phyloP scores from a whole-genome alignment of 2,797 vertebrate species.

The Phataginus tetradactyla region DNA sequence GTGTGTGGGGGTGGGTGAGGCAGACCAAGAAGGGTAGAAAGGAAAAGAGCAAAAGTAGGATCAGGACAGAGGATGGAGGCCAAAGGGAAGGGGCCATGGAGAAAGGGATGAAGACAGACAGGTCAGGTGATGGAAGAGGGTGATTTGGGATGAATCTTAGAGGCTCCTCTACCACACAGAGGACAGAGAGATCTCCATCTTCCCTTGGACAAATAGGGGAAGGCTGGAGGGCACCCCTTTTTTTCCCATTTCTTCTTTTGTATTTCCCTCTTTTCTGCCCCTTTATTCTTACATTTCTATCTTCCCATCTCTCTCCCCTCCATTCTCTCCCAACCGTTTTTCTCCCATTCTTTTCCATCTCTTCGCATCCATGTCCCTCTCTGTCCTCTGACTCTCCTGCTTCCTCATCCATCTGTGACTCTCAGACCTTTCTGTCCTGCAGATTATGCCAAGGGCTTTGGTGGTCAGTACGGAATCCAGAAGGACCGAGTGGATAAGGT shows the following conservation, averaged over 20 bases:
- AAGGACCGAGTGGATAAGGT: conserved; percentile 96
- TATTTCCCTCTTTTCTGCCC: neutral
- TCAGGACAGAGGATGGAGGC: neutral
- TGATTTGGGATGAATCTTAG: neutral
- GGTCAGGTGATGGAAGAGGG: neutral
- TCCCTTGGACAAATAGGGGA: neutral
- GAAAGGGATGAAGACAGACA: neutral
- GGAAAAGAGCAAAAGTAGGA: neutral
- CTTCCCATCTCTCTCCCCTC: neutral
- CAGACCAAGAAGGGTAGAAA: neutral
- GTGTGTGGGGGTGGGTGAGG: neutral
- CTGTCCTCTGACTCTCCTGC: neutral
- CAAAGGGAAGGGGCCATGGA: neutral
- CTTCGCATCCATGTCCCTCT: neutral
- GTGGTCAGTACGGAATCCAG: conserved; percentile 94
- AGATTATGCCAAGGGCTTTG: conserved; percentile 97
- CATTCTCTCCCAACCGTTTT: neutral
- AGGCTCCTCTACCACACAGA: neutral
- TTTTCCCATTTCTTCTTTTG: neutral
- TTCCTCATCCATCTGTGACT: neutral
- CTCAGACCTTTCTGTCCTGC: conserved; percentile 41
- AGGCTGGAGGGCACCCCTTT: conserved; percentile 79
- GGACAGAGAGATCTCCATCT: neutral
- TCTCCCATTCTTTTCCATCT: neutral
- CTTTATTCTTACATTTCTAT: neutral